Evolutionary conservation across 92 coral and sea anemone species (phyloP).

Genomic region (Porites rus): DNA sequence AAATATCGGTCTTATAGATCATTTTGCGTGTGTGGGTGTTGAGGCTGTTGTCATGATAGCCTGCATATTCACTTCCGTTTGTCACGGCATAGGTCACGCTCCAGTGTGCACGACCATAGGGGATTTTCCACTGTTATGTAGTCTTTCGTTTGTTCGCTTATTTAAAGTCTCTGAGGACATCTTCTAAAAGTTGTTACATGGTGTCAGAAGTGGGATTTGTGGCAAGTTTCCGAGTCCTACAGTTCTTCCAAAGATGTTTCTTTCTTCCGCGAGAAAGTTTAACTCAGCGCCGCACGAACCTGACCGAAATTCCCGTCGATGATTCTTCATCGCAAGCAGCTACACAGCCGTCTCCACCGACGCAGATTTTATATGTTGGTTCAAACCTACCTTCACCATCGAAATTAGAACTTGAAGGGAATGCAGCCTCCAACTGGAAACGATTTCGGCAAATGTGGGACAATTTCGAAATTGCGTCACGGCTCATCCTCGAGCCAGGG

Average conservation of each 20-base stretch:
- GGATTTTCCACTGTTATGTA: too few species aligned
- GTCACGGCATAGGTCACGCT: too few species aligned
- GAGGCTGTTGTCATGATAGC: too few species aligned
- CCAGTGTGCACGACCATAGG: too few species aligned
- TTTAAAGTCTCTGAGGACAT: too few species aligned
- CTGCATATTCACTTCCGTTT: too few species aligned
- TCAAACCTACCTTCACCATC: conserved; percentile 61
- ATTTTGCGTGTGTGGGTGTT: too few species aligned
- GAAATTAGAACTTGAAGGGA: conserved; percentile 51
- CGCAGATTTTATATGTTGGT: not conserved
- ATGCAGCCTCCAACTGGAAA: conserved; percentile 52
- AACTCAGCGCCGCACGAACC: not conserved
- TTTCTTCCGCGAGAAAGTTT: not conserved
- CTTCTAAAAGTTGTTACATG: not conserved
- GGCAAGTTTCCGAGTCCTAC: not conserved
- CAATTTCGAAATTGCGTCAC: conserved; percentile 58
- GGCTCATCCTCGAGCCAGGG: not conserved
- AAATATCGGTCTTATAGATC: too few species aligned
- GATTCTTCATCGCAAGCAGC: not conserved
- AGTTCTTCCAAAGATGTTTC: conserved; percentile 1
- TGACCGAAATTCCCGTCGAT: not conserved
- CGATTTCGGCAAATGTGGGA: conserved; percentile 55
- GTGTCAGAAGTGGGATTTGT: not conserved
- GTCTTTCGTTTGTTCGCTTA: too few species aligned
- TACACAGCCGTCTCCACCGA: not conserved